phyloP scores from a whole-genome alignment of 2,888 invertebrate genomes.

The Tetragnatha montana region DNA sequence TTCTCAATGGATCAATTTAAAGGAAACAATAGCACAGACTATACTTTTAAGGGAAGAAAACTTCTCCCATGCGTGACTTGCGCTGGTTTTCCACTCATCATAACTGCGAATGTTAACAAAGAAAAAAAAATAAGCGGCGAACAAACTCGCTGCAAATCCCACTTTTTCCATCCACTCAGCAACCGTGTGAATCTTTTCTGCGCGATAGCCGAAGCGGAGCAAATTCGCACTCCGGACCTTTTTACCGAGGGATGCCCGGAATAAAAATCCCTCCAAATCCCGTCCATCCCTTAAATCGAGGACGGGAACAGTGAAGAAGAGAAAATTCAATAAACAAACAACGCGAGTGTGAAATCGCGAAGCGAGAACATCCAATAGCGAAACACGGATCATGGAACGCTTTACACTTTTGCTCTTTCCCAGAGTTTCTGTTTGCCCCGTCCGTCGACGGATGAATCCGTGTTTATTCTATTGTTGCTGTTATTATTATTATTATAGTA shows the following conservation, averaged over 20 bases:
- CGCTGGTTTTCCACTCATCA: neutral
- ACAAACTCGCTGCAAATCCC: constrained; percentile 19
- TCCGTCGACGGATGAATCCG: constrained; percentile 30
- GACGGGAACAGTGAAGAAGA: constrained; percentile 18
- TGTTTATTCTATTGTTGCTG: constrained; percentile 43
- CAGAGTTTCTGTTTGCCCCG: constrained; percentile 20
- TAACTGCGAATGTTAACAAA: neutral
- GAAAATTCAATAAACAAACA: constrained; percentile 51
- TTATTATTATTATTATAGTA: neutral
- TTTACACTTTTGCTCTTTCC: constrained; percentile 27
- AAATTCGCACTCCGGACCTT: constrained; percentile 36
- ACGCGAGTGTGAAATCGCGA: constrained; percentile 56
- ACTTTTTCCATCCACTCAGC: constrained; percentile 12
- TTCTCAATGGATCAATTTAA: neutral
- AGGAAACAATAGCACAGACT: neutral
- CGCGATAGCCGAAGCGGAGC: constrained; percentile 46
- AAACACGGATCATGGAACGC: constrained; percentile 45
- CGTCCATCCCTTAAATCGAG: constrained; percentile 51
- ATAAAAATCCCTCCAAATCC: constrained; percentile 53
- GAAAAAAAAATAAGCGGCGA: neutral
- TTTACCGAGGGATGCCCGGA: neutral
- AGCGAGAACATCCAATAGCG: constrained; percentile 49
- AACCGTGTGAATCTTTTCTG: constrained; percentile 40
- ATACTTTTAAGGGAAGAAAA: too few relatives aligned
- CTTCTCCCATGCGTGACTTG: constrained; percentile 6